phyloP scores from a whole-genome alignment of 2,797 vertebrate genomes.

The Enteromius fasciolatus region DNA sequence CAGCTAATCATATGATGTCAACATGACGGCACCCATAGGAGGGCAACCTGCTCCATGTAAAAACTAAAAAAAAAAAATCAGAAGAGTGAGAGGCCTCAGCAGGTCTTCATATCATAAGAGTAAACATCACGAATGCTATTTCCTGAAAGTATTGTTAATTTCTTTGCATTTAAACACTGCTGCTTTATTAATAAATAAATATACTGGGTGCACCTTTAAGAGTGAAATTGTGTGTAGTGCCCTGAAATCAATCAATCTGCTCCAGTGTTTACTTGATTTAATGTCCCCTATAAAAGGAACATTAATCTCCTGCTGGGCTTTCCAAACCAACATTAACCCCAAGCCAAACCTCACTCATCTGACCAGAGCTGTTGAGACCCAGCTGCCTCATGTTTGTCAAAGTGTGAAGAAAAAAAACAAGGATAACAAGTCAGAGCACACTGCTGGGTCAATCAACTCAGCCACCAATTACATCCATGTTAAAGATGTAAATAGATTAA shows the following conservation, averaged over 20 bases:
- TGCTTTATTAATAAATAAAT: not conserved
- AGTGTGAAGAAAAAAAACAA: not conserved
- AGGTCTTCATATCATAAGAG: not conserved
- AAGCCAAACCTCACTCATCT: conserved; percentile 13
- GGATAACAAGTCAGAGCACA: conserved; percentile 23
- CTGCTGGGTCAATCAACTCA: conserved; percentile 23
- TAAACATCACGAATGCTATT: not conserved
- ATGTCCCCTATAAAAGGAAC: conserved; percentile 29
- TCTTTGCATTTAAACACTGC: not conserved
- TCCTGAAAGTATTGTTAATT: not conserved
- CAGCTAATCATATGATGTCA: not conserved
- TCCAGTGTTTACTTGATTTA: conserved; percentile 42
- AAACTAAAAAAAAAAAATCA: not conserved
- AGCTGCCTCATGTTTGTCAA: conserved; percentile 42
- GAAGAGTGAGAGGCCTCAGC: not conserved
- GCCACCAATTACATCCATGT: not conserved
- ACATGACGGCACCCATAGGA: not conserved
- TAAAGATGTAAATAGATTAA: too few relatives aligned
- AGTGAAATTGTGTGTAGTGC: not conserved
- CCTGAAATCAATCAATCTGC: conserved; percentile 30
- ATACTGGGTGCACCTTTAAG: not conserved
- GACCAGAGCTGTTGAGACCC: conserved; percentile 48
- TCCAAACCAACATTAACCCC: conserved; percentile 42
- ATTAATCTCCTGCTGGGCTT: conserved; percentile 30
- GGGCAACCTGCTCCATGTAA: not conserved